phyloP scores from a whole-genome alignment of 2,113 vertebrate genomes.

The Pelecanus crispus region DNA sequence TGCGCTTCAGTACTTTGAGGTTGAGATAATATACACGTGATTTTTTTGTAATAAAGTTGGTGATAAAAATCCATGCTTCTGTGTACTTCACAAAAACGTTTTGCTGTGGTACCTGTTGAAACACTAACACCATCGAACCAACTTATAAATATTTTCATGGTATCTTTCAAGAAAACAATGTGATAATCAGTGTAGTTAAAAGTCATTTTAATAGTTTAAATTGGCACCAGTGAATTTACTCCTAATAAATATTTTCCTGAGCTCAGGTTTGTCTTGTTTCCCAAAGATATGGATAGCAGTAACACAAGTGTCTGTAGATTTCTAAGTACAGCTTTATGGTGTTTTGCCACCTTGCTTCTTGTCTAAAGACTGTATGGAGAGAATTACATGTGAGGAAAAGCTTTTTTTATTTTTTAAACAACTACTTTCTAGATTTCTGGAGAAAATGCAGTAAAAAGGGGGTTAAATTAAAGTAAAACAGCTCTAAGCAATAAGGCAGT shows the following conservation, averaged over 20 bases:
- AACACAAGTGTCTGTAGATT: neutral
- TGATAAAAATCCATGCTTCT: neutral
- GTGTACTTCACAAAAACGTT: neutral
- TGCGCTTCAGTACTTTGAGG: accelerated
- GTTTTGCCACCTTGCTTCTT: neutral
- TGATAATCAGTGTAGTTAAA: neutral
- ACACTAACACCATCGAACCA: neutral
- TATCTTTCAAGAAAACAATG: neutral
- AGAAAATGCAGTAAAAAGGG: neutral
- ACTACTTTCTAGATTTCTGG: neutral
- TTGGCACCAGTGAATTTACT: neutral
- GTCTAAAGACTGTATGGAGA: neutral
- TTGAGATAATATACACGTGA: neutral
- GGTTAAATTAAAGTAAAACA: neutral
- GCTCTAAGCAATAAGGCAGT: neutral
- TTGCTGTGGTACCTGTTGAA: neutral
- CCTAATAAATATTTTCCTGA: neutral
- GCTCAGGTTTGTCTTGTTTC: neutral
- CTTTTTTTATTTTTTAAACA: neutral
- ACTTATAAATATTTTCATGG: neutral
- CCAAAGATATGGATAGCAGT: neutral
- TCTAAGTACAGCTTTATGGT: neutral
- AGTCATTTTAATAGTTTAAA: neutral
- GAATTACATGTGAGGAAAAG: neutral
- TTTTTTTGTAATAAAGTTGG: neutral